Evolutionary conservation across 2,888 invertebrate genomes (phyloP), one percentile per base, ranked within the genome.

Genomic region (Leptopilina myrica): DNA sequence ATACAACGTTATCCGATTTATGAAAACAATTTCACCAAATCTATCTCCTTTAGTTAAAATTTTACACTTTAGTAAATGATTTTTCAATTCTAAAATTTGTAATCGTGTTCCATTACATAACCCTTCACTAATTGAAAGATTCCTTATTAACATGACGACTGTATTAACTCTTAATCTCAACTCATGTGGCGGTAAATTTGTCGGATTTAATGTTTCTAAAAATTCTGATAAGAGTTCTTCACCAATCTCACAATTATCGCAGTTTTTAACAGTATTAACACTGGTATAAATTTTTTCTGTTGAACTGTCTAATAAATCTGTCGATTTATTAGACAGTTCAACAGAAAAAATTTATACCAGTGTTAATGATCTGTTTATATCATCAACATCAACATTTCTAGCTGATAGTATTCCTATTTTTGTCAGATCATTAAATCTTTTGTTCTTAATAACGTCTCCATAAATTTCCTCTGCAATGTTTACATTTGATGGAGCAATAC

Each of bases 41-140:
- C 81, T 82, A 76, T 85, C 82, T 53, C 84, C 82, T 0, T 59
- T 15, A n/a, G 80, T 82, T n/a, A 86, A 73, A 78, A 86, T 84
- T 82, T 84, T 76, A 77, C 83, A 84, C 67, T 75, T 64, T 5
- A 85, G 64, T 62, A 81, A 20, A 78, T 81, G 78, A 59, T 81
- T 80, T 33, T 49, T 66, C 9, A 81, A 62, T 9, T 85, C 80
- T 43, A 84, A 64, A 59, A 85, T 59, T 65, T 81, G 62, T 49
- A 85, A 78, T 79, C 84, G 76, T 5, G 84, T 85, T 65, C 84
- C 84, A 78, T 84, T 85, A 46, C 82, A 84, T 15, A 84, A 77
- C 11, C 84, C 82, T 81, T 84, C 83, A 62, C 49, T 75, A 33
- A 83, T 79, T 53, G 80, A 82, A 4, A 82, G 46, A 77, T 85